Evolutionary conservation across 2,888 invertebrate genomes (phyloP).

Genomic region (Hypselothyrea guttata): DNA sequence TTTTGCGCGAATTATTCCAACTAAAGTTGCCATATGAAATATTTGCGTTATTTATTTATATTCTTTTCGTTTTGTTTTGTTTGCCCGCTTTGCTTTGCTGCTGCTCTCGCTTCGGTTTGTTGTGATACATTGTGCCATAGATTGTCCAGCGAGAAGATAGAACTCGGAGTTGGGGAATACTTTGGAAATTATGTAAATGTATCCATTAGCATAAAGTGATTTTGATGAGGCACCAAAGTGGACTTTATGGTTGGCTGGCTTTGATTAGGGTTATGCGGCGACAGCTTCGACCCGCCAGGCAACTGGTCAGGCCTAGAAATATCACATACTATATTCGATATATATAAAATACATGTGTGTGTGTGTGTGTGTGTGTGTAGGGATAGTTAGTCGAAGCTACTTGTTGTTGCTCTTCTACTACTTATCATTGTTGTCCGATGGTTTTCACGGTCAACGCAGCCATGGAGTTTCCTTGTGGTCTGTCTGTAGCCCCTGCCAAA

Average conservation of each 20-base stretch:
- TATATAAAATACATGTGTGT: too few species aligned
- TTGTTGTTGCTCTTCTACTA: not conserved
- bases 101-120: conserved; percentile 2
- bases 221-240: conserved; percentile 74
- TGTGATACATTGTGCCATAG: not conserved
- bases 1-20: conserved; percentile 37
- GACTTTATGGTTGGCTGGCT: conserved; percentile 72
- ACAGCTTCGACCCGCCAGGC: conserved; percentile 17
- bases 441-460: conserved; percentile 49
- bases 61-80: conserved; percentile 16
- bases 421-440: conserved; percentile 4
- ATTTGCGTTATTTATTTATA: conserved; percentile 12
- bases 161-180: conserved; percentile 16
- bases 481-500: not conserved
- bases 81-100: not conserved
- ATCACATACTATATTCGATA: too few species aligned
- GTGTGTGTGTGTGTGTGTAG: too few species aligned
- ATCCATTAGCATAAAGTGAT: conserved; percentile 74
- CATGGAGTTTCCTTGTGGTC: not conserved
- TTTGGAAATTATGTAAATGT: conserved; percentile 70
- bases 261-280: conserved; percentile 68
- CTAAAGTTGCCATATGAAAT: conserved; percentile 54
- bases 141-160: not conserved
- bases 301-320: conserved; percentile 9
- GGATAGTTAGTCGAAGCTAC: not conserved